Evolutionary conservation across 2,797 vertebrate species (phyloP).

Genomic region (Aulostomus chinensis): DNA sequence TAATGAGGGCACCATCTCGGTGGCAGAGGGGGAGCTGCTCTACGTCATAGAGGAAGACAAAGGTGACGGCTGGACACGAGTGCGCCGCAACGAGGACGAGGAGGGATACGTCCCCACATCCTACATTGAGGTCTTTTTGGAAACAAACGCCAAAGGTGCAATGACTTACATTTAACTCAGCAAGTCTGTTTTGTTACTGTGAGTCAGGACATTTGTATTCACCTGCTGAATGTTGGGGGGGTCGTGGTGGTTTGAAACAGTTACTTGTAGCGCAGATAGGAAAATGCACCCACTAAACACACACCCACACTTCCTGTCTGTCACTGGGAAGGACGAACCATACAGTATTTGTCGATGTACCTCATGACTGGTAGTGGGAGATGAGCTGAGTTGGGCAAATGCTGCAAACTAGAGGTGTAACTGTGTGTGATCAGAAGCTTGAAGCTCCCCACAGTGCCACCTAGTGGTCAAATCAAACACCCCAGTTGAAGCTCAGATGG

Average conservation of each 20-base stretch:
- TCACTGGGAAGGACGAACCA: constrained; percentile 39
- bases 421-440: constrained; percentile 6
- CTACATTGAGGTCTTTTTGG: constrained; percentile 98
- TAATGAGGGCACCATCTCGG: constrained; percentile 95
- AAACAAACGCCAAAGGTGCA: constrained; percentile 99
- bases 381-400: not conserved
- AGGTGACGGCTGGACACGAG: constrained; percentile 98
- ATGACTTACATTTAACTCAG: constrained; percentile 94
- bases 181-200: constrained; percentile 17
- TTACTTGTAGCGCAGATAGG: constrained; percentile 22
- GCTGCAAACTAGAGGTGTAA: not conserved
- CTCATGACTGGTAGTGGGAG: constrained; percentile 26
- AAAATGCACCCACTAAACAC: not conserved
- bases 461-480: constrained; percentile 25
- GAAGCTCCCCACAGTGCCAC: constrained; percentile 39
- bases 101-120: constrained; percentile 98
- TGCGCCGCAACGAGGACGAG: constrained; percentile 95
- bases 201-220: constrained; percentile 12
- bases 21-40: constrained; percentile 94
- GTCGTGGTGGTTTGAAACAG: constrained; percentile 3
- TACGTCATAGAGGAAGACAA: constrained; percentile 99
- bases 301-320: constrained; percentile 13
- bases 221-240: constrained; percentile 1
- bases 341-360: constrained; percentile 48
- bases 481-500: constrained; percentile 1